Evolutionary conservation across 2,113 vertebrate genomes (phyloP).

Genomic region (Haemorhous mexicanus): DNA sequence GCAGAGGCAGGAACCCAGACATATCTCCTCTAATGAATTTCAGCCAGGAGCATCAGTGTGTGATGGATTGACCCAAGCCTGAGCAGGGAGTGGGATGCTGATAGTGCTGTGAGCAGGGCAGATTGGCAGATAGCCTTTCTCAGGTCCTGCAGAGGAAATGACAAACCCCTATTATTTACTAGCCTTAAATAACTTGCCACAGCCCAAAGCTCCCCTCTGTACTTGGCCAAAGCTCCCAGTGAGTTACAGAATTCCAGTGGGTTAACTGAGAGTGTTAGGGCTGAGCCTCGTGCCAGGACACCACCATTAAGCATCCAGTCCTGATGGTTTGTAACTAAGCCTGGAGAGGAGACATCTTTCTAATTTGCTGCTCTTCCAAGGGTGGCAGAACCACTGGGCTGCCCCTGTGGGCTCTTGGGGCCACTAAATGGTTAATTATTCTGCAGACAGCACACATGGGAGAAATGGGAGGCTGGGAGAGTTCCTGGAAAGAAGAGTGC

Average conservation of each 20-base stretch:
- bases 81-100: background rate
- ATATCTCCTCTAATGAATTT: constrained; percentile 9
- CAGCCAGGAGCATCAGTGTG: background rate
- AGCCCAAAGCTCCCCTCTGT: background rate
- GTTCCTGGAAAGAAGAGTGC: background rate
- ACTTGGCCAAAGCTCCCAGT: background rate
- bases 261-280: fast-evolving
- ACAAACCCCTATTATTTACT: background rate
- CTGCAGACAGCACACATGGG: background rate
- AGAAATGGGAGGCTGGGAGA: background rate
- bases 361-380: background rate
- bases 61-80: background rate
- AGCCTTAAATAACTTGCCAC: background rate
- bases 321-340: background rate
- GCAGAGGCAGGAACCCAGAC: background rate
- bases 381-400: background rate
- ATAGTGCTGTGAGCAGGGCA: fast-evolving
- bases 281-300: background rate
- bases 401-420: background rate
- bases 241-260: background rate
- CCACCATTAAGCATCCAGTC: no score
- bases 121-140: background rate
- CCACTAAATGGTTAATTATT: background rate
- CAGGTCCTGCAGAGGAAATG: background rate
- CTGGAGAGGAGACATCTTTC: background rate